Evolutionary conservation across 2,888 invertebrate genomes (phyloP), one percentile per base, ranked within the genome.

Genomic region (Salpingus planirostris): DNA sequence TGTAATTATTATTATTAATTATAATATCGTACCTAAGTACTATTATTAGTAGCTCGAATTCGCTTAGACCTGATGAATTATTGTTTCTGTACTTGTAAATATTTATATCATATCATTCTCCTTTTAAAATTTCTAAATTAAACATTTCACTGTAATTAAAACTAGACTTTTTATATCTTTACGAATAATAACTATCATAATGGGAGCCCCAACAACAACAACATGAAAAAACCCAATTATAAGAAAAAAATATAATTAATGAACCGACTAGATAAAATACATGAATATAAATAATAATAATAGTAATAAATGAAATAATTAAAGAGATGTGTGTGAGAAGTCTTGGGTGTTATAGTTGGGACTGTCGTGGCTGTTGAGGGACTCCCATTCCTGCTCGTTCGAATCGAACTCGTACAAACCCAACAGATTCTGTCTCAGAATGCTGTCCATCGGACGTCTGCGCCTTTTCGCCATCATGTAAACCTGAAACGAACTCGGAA

Each of bases 81-180:
- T 57, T 58, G n/a, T 55, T 60, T 60, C 64, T 66, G 64, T 62
- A 62, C 62, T 60, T 69, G 68, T 70, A 71, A 64, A 70, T 70
- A 71, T 66, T 64, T 67, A 69, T 67, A 68, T 78, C 78, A 78
- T 78, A 77, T 77, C 76, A 77, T 77, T 78, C 77, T 77, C 77
- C 76, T 76, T 76, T 78, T 72, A 69, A 74, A 78, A 77, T 80
- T 80, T 80, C 78, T 79, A 79, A 80, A 80, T 78, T 78, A 70
- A 67, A 67, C 61, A 63, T 63, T 66, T 67, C 65, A 67, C 70
- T 71, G 69, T 70, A 70, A 67, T 68, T 64, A 67, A 50, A 39
- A 18, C n/a, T n/a, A n/a, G n/a, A n/a, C n/a, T n/a, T n/a, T n/a
- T n/a, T n/a, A n/a, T n/a, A n/a, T n/a, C n/a, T n/a, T n/a, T n/a